These are phyloP conservation scores for Dendrophyllia cribrosa DNA, from an alignment of 64 coral and sea anemone genomes.

Conservation along the genomic window DNA sequence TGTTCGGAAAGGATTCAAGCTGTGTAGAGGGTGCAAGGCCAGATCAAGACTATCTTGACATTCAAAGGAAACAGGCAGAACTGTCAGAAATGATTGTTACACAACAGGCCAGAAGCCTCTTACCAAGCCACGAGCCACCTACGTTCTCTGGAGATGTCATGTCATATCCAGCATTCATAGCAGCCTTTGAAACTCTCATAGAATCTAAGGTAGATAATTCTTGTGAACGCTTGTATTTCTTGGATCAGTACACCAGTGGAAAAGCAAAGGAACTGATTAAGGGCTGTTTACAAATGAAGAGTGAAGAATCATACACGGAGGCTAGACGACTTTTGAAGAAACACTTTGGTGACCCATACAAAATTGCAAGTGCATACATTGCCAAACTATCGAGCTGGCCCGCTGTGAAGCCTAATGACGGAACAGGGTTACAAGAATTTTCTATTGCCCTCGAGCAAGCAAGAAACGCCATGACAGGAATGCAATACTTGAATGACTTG, in stretches of 20 bases:
- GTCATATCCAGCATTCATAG: constrained; percentile 70
- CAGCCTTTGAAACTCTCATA: constrained; percentile 62
- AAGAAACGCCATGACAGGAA: constrained; percentile 52
- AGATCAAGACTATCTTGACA: constrained; percentile 42
- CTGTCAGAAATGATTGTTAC: constrained; percentile 62
- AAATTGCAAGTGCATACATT: constrained; percentile 66
- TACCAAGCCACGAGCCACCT: constrained; percentile 48
- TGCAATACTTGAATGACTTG: constrained; percentile 48
- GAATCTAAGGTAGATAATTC: constrained; percentile 62
- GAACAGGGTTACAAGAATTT: constrained; percentile 50
- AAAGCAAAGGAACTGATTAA: constrained; percentile 75
- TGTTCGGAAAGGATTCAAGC: not conserved
- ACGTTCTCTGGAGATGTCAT: constrained; percentile 54
- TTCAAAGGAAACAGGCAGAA: constrained; percentile 65
- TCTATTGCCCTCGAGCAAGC: constrained; percentile 59
- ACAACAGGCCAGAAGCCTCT: constrained; percentile 65
- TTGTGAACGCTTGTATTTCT: constrained; percentile 60
- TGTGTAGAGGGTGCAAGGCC: not conserved
- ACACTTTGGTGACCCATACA: constrained; percentile 71
- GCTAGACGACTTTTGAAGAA: constrained; percentile 67
- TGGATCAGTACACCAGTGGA: constrained; percentile 69
- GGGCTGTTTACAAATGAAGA: constrained; percentile 69
- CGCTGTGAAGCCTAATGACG: constrained; percentile 40
- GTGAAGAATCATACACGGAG: constrained; percentile 57
- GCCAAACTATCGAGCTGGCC: constrained; percentile 51